A percentile compares a stretch with the other conserved stretches of the same genome.
phyloP scores from a whole-genome alignment of 1,140 invertebrate species.

The Hycleus cichorii region DNA sequence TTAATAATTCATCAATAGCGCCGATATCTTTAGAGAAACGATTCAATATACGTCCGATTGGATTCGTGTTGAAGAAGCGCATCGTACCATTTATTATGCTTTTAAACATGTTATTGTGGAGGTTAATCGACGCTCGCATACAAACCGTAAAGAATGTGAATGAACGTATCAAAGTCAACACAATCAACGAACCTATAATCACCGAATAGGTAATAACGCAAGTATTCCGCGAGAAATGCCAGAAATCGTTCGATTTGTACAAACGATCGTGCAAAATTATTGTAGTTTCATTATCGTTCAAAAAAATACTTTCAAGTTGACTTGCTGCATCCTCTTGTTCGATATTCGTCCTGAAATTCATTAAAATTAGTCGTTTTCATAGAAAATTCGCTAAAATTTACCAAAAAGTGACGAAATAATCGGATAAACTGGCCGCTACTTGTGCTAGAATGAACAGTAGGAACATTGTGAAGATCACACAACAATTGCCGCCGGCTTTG shows the following conservation, averaged over 20 bases:
- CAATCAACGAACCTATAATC: slow-evolving; percentile 26
- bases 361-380: not conserved
- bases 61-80: slow-evolving; percentile 77
- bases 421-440: slow-evolving; percentile 58
- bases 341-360: slow-evolving; percentile 40
- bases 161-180: slow-evolving; percentile 40
- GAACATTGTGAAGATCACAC: slow-evolving; percentile 49
- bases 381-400: slow-evolving; percentile 31
- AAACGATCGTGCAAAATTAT: too few relatives aligned
- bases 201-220: slow-evolving; percentile 35
- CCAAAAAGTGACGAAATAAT: slow-evolving; percentile 76
- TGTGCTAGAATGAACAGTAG: slow-evolving; percentile 63
- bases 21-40: slow-evolving; percentile 83
- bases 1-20: slow-evolving; percentile 76
- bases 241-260: slow-evolving; percentile 20
- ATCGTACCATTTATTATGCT: slow-evolving; percentile 67
- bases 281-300: slow-evolving; percentile 3
- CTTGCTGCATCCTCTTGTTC: slow-evolving; percentile 37
- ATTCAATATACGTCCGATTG: slow-evolving; percentile 66
- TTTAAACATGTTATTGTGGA: slow-evolving; percentile 70
- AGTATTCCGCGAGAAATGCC: slow-evolving; percentile 32
- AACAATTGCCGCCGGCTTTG: slow-evolving; percentile 55
- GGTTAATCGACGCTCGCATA: slow-evolving; percentile 56
- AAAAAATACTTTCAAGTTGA: too few relatives aligned
- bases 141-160: slow-evolving; percentile 49